phyloP scores from a whole-genome alignment of 1,140 invertebrate genomes.

The Bicyclus anynana region DNA sequence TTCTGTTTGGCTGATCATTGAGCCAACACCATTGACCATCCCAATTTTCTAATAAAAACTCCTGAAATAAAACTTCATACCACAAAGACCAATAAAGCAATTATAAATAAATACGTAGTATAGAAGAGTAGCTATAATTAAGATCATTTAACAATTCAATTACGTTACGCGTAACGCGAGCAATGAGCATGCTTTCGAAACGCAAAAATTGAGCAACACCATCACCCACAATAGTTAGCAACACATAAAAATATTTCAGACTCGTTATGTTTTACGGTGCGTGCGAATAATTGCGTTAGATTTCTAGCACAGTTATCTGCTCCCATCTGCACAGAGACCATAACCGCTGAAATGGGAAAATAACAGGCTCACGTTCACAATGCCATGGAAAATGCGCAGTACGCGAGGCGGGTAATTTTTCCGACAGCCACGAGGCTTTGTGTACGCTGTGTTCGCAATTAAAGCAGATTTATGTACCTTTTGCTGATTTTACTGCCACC shows the following conservation, averaged over 20 bases:
- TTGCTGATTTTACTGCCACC: conserved; percentile 26
- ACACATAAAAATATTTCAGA: conserved; percentile 16
- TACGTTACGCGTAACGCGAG: not conserved
- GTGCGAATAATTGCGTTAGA: conserved; percentile 69
- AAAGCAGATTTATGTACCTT: conserved; percentile 29
- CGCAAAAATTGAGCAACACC: conserved; percentile 3
- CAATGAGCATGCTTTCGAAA: conserved; percentile 5
- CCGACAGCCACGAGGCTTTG: conserved; percentile 56
- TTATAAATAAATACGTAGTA: too few species aligned
- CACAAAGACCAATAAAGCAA: too few species aligned
- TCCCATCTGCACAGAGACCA: conserved; percentile 56
- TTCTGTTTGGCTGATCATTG: too few species aligned
- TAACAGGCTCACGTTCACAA: conserved; percentile 66
- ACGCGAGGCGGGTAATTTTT: conserved; percentile 50
- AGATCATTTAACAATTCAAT: not conserved
- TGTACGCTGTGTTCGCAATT: conserved; percentile 27
- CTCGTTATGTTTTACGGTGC: conserved; percentile 40
- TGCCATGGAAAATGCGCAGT: conserved; percentile 61
- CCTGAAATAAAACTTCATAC: too few species aligned
- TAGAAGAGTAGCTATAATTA: not conserved
- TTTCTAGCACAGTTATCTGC: conserved; percentile 66
- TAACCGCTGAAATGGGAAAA: conserved; percentile 72
- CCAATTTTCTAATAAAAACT: too few species aligned
- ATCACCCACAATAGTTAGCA: not conserved
- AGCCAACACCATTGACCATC: too few species aligned